Evolutionary conservation across 2,113 vertebrate species (phyloP).

Genomic region (Corythaeola cristata): DNA sequence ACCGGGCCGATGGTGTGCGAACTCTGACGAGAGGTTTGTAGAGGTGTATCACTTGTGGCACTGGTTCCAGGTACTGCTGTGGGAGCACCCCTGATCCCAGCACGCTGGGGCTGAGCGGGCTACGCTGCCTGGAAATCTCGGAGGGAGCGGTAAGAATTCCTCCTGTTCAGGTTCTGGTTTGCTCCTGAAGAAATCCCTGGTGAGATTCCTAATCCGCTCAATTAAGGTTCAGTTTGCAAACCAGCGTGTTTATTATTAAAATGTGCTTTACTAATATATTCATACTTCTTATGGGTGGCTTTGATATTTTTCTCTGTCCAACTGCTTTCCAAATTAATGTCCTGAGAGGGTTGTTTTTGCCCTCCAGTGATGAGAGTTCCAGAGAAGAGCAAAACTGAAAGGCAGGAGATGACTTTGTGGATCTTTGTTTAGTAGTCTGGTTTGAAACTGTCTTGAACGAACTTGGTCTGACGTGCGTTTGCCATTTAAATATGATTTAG

Average conservation of each 20-base stretch:
- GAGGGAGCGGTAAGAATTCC: not conserved
- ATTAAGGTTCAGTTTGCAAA: not conserved
- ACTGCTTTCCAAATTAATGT: not conserved
- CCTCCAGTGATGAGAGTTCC: not conserved
- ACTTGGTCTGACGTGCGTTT: not conserved
- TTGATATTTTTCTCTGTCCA: not conserved
- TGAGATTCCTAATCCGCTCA: not conserved
- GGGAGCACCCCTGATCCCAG: not conserved
- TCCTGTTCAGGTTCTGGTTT: accelerated
- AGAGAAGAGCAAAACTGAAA: not conserved
- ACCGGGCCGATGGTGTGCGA: too few relatives aligned
- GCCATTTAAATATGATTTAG: accelerated
- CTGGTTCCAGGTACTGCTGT: accelerated
- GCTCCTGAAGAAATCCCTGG: not conserved
- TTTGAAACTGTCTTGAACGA: not conserved
- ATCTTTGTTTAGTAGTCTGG: not conserved
- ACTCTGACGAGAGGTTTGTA: too few relatives aligned
- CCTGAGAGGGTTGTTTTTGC: not conserved
- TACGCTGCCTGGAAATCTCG: not conserved
- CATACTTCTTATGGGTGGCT: not conserved
- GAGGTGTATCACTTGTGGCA: not conserved
- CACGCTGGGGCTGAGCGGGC: not conserved
- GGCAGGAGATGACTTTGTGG: not conserved
- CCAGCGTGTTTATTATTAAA: not conserved
- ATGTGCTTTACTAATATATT: accelerated